phyloP scores from a whole-genome alignment of 2,888 invertebrate genomes.

The Diaphora mendica region DNA sequence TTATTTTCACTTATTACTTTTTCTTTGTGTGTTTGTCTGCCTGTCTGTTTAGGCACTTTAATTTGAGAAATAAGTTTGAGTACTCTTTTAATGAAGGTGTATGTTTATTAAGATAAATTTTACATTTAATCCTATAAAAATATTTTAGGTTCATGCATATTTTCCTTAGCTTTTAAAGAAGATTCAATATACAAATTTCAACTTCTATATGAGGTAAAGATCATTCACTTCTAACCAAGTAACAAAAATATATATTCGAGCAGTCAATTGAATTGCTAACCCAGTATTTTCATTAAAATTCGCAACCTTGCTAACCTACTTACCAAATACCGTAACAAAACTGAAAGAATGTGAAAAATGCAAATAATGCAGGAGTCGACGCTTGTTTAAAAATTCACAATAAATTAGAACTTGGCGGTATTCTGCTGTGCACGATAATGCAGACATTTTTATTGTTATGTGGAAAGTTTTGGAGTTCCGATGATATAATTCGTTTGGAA shows the following conservation, averaged over 20 bases:
- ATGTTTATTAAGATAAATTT: not conserved
- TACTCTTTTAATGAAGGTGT: not conserved
- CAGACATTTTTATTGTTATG: conserved; percentile 54
- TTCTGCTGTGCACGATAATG: conserved; percentile 41
- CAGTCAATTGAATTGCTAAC: not conserved
- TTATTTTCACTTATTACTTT: not conserved
- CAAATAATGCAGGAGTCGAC: conserved; percentile 34
- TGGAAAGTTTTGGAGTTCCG: conserved; percentile 36
- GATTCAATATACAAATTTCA: too few species aligned
- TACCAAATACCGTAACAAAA: conserved; percentile 23
- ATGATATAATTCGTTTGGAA: conserved; percentile 47
- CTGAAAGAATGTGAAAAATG: conserved; percentile 35
- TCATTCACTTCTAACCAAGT: not conserved
- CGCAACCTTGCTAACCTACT: conserved; percentile 20
- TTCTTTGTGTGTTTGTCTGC: not conserved
- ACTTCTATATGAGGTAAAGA: too few species aligned
- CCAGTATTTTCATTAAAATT: conserved; percentile 24
- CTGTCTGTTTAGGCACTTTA: not conserved
- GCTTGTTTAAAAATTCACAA: conserved; percentile 38
- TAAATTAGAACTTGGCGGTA: conserved; percentile 28
- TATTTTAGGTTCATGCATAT: too few species aligned
- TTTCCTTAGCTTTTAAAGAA: too few species aligned
- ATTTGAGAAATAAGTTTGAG: not conserved
- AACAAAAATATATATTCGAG: not conserved
- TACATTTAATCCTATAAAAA: too few species aligned